A percentile compares a stretch with the other conserved stretches of the same genome.
These are phyloP conservation scores for Lasioglossum malachurum DNA, from an alignment of 2,888 invertebrate genomes.

Conservation along the genomic window DNA sequence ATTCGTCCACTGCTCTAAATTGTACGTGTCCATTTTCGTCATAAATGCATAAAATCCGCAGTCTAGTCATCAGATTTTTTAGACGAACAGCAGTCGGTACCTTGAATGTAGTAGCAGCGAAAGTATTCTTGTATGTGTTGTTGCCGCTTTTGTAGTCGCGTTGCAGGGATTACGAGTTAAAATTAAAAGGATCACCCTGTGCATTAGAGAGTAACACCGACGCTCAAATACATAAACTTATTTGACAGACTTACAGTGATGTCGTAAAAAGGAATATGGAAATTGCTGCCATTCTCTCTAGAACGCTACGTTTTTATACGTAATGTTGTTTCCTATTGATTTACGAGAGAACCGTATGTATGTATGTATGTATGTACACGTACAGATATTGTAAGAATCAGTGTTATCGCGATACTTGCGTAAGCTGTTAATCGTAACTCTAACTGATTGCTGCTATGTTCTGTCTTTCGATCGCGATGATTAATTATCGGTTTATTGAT, in stretches of 20 bases:
- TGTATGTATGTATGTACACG: too few species aligned
- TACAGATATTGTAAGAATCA: neutral
- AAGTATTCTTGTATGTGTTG: conserved; percentile 4
- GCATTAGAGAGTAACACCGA: conserved; percentile 1
- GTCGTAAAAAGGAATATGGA: neutral
- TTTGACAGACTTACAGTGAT: conserved; percentile 7
- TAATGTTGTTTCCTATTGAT: conserved; percentile 7
- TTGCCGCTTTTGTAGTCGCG: conserved; percentile 6
- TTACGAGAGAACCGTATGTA: neutral
- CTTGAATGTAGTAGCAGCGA: neutral
- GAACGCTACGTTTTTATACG: neutral
- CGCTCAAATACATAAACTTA: conserved; percentile 4
- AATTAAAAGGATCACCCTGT: neutral
- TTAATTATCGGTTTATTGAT: neutral
- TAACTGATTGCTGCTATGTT: neutral
- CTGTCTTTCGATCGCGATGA: neutral
- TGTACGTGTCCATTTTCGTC: too few species aligned
- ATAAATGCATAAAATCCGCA: too few species aligned
- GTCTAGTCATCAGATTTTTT: neutral
- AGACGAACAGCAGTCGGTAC: neutral
- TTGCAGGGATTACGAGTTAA: neutral
- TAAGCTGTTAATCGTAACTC: neutral
- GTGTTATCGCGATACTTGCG: neutral
- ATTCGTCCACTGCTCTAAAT: too few species aligned
- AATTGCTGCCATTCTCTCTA: conserved; percentile 9